These are phyloP conservation scores for Oscheius sp. DNA, from an alignment of 2,888 invertebrate species.

Conservation along the genomic window DNA sequence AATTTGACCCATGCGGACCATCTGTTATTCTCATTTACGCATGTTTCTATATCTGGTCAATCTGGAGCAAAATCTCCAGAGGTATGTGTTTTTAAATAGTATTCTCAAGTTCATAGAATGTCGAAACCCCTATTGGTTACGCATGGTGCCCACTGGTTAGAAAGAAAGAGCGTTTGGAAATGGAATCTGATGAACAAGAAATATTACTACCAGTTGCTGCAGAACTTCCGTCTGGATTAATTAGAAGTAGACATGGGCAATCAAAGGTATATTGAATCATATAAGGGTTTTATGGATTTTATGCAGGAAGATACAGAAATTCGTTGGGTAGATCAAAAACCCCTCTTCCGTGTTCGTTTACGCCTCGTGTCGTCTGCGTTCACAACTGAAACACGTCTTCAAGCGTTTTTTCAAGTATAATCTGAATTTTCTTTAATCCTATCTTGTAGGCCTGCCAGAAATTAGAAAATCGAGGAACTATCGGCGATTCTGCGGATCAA, in stretches of 20 bases:
- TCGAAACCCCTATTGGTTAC: slow-evolving; percentile 84
- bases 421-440: neutral
- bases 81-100: slow-evolving; percentile 37
- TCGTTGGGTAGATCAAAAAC: slow-evolving; percentile 90
- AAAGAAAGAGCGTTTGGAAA: slow-evolving; percentile 79
- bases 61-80: slow-evolving; percentile 62
- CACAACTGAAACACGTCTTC: slow-evolving; percentile 77
- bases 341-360: slow-evolving; percentile 86
- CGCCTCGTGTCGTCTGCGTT: slow-evolving; percentile 88
- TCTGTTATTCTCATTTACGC: slow-evolving; percentile 92
- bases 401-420: slow-evolving; percentile 62
- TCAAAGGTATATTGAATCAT: neutral
- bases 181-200: slow-evolving; percentile 84
- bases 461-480: slow-evolving; percentile 79
- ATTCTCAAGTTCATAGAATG: slow-evolving; percentile 16
- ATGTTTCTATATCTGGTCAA: slow-evolving; percentile 86
- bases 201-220: slow-evolving; percentile 85
- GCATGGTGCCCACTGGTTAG: slow-evolving; percentile 90
- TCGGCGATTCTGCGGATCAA: slow-evolving; percentile 55
- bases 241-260: slow-evolving; percentile 88
- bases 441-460: slow-evolving; percentile 79
- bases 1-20: slow-evolving; percentile 88
- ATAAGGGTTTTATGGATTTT: slow-evolving; percentile 74
- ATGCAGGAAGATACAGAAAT: slow-evolving; percentile 85
- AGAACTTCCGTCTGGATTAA: slow-evolving; percentile 88